Percentiles rank a stretch among this genome's conserved stretches.
Conservation (phyloP, 2,797 vertebrate species). For the Clangula hyemalis region DNA sequence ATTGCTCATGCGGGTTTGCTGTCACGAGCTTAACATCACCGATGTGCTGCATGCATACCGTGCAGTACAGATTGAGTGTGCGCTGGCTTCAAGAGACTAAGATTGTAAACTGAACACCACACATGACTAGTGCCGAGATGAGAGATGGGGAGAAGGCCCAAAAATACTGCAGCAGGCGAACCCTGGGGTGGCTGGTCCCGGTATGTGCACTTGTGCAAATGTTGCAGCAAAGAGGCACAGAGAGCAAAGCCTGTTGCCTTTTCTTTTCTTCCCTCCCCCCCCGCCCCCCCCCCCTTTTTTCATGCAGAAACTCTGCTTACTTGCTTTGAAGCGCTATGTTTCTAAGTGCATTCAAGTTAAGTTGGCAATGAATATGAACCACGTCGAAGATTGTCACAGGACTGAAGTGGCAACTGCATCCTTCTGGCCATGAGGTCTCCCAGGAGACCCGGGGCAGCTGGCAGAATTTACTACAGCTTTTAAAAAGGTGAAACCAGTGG, state of each 20-base stretch:
- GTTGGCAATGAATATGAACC: background rate
- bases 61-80: background rate
- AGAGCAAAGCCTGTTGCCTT: background rate
- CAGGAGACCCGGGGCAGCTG: background rate
- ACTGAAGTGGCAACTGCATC: accelerated
- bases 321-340: background rate
- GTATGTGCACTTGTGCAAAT: accelerated
- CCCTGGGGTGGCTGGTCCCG: background rate
- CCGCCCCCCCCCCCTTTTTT: too few species aligned
- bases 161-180: background rate
- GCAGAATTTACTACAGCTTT: background rate
- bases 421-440: accelerated
- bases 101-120: background rate
- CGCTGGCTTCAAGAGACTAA: background rate
- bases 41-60: accelerated
- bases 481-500: background rate
- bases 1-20: background rate
- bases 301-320: background rate
- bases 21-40: background rate
- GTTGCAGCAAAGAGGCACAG: accelerated
- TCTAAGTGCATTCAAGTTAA: background rate
- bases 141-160: accelerated
- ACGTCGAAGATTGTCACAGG: background rate
- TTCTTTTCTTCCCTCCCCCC: too few species aligned
- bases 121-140: background rate